Evolutionary conservation across 2,888 invertebrate genomes (phyloP), one percentile per base, ranked within the genome.

Genomic region (Acleris emargana): DNA sequence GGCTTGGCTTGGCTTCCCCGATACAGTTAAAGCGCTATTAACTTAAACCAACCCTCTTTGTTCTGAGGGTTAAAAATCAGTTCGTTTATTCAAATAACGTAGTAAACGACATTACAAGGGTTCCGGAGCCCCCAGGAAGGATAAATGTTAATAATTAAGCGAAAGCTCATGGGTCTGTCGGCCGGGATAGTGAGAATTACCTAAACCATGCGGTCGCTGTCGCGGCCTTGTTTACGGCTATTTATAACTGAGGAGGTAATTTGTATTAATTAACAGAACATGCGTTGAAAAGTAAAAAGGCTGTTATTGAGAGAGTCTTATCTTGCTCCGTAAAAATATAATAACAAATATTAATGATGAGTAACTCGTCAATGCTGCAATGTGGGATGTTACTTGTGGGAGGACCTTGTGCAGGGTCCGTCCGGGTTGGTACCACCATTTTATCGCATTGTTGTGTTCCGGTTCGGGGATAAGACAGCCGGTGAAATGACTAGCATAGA

Each of bases 111-210:
- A 57, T 62, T 62, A 62, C 55, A 50, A 62, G 62, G 62, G 62
- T 62, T 54, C 47, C 50, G 55, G n/a, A 6, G 28, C 49, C 54
- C 60, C 60, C 43, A 62, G 49, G 55, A 57, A 57, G 62, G 62
- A 51, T 62, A 57, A 57, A 62, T 62, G 62, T 57, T 62, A 50
- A 62, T 62, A 62, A 62, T 62, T 62, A 62, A 62, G 55, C 50
- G 62, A 57, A 42, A 57, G 55, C 62, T 62, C 50, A 57, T 62
- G 55, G 55, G 57, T 45, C 28, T 62, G 62, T 42, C 54, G 61
- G 38, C 13, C 38, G 52, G 49, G 50, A 25, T 51, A 57, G 55
- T 62, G 55, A 28, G 62, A 62, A 62, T 57, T 57, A 62, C 50
- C 55, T 50, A 17, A 28, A 28, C 54, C 38, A 32, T 32, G 38